phyloP scores from a whole-genome alignment of 2,797 vertebrate species.

The Platalea minor region DNA sequence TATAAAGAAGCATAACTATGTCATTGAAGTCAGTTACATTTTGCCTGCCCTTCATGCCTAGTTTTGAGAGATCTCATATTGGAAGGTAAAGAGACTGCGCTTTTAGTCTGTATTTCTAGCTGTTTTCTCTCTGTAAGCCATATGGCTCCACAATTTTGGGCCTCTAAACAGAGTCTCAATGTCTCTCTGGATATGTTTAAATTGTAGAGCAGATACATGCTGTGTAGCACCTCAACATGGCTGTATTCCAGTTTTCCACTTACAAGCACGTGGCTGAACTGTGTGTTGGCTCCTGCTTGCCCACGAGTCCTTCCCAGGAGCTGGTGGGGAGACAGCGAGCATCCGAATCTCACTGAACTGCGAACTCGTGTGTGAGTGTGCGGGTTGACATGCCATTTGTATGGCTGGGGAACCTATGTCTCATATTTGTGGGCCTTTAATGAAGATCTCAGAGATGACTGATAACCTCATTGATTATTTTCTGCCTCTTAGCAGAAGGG shows the following conservation, averaged over 20 bases:
- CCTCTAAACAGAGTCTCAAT: background rate
- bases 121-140: background rate
- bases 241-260: background rate
- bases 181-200: background rate
- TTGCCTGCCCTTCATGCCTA: background rate
- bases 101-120: background rate
- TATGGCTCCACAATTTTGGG: background rate
- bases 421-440: background rate
- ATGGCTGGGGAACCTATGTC: background rate
- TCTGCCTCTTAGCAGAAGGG: background rate
- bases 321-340: background rate
- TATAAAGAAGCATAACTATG: background rate
- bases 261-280: background rate
- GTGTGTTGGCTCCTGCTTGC: background rate
- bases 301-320: background rate
- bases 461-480: background rate
- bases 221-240: background rate
- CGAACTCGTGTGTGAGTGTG: background rate
- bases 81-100: background rate
- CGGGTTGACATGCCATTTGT: rapidly evolving
- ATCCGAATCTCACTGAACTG: background rate
- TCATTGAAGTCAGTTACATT: background rate
- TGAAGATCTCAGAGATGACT: background rate
- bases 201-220: background rate
- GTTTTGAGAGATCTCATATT: background rate